These are phyloP conservation scores for Gymnoscopelus microlampas DNA, from an alignment of 2,797 vertebrate species.

Conservation along the genomic window DNA sequence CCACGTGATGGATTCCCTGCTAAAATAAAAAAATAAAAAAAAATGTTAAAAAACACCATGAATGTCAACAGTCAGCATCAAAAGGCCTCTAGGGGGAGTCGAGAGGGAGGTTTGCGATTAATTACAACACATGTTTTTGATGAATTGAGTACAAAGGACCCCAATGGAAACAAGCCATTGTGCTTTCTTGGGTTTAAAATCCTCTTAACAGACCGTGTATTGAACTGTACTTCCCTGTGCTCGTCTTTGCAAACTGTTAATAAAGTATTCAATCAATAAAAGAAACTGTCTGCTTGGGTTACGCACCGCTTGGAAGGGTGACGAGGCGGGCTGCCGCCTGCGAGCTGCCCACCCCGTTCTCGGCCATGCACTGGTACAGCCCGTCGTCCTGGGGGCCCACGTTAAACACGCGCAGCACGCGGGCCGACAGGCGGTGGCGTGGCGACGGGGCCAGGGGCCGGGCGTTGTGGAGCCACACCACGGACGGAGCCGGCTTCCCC, in stretches of 20 bases:
- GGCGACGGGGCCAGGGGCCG: conserved; percentile 83
- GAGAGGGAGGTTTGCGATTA: neutral
- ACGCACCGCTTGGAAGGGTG: conserved; percentile 84
- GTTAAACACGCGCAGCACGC: conserved; percentile 81
- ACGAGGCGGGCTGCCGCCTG: conserved; percentile 90
- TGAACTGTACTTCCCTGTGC: too few species aligned
- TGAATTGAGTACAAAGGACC: too few species aligned
- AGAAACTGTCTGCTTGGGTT: neutral
- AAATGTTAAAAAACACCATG: too few species aligned
- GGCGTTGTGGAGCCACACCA: conserved; percentile 93
- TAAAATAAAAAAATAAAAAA: neutral
- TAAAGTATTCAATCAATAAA: too few species aligned
- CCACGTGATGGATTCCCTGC: conserved; percentile 65
- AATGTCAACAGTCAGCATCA: too few species aligned
- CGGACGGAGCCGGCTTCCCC: conserved; percentile 89
- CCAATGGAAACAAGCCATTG: too few species aligned
- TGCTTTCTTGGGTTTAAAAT: too few species aligned
- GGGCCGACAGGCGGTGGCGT: conserved; percentile 84
- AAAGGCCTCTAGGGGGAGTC: neutral
- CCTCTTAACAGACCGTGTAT: too few species aligned
- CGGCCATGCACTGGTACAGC: conserved; percentile 97
- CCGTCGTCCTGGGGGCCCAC: conserved; percentile 92
- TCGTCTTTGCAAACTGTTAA: too few species aligned
- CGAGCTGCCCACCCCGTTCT: conserved; percentile 93
- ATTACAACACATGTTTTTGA: too few species aligned